Base-by-base conservation (phyloP, 2,888 invertebrate genomes). In the Mesorhabditis spiculigera region DNA sequence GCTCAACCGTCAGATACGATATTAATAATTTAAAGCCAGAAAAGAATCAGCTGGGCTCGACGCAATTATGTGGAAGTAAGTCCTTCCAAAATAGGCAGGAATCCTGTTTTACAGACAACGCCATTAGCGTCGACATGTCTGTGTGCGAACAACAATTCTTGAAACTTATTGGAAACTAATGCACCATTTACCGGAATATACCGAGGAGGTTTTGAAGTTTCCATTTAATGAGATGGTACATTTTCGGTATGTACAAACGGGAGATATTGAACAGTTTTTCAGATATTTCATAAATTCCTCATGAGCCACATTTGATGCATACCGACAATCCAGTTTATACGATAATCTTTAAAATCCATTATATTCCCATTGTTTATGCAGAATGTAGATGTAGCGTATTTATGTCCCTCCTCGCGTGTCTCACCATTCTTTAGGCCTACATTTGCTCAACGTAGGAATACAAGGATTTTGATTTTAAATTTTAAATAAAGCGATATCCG, bases 11-110 rank as follows among this genome's bases (percentile, higher is more conserved):
- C n/a, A 10, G n/a, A 50, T 13, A n/a, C 8, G n/a, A 50, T 50
- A 50, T 50, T 28, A 28, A 28, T 28, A 28, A 28, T 28, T 28
- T 28, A 28, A 28, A 28, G 28, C 28, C 28, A 1, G 28, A 28
- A 28, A 28, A 28, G 28, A 28, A 28, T 50, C 8, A 50, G 8
- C 58, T 10, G n/a, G n/a, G n/a, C 8, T 10, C 58, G 58, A 50
- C 58, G n/a, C 58, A 50, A 50, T n/a, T 50, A 13, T 50, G 58
- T n/a, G 58, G n/a, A 50, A 50, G 58, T 50, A 50, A 50, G 58
- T 10, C 58, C 8, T 10, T 13, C 8, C n/a, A n/a, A 50, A 13
- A 13, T 50, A 50, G 58, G n/a, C 58, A 28, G 28, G 28, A 28
- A 28, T 28, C 28, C 28, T 28, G 28, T 28, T 50, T 50, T 50